phyloP scores from a whole-genome alignment of 2,113 vertebrate genomes.

The Gambusia holbrooki region DNA sequence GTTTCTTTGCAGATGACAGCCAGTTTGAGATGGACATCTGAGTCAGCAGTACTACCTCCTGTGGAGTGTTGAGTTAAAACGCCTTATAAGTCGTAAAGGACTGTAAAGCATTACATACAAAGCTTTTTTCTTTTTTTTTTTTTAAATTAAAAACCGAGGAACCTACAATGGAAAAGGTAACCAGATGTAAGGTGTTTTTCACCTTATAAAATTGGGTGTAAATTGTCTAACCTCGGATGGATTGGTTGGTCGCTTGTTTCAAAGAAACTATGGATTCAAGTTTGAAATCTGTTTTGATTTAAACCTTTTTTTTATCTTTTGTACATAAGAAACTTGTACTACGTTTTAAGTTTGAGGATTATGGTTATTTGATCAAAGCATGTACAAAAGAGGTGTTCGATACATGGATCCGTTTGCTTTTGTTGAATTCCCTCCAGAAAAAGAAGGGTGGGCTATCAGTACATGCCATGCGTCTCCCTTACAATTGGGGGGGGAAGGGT shows the following conservation, averaged over 20 bases:
- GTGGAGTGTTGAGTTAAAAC: constrained; percentile 67
- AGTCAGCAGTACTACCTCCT: constrained; percentile 72
- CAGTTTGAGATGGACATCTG: constrained; percentile 83
- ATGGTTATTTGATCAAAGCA: constrained; percentile 53
- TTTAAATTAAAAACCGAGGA: constrained; percentile 40
- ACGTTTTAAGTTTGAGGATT: constrained; percentile 63
- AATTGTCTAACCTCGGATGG: constrained; percentile 37
- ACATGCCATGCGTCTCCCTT: constrained; percentile 18
- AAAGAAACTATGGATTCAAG: constrained; percentile 47
- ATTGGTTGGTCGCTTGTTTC: constrained; percentile 48
- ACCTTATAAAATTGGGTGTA: constrained; percentile 38
- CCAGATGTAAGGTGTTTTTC: constrained; percentile 18
- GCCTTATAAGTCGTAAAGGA: constrained; percentile 59
- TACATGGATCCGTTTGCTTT: constrained; percentile 51
- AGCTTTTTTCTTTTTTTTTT: constrained; percentile 24
- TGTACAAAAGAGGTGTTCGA: constrained; percentile 44
- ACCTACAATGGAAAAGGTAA: constrained; percentile 40
- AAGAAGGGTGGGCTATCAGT: constrained; percentile 36
- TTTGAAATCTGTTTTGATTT: constrained; percentile 64
- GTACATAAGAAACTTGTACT: constrained; percentile 69
- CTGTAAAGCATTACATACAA: constrained; percentile 53
- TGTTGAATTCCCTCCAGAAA: constrained; percentile 1
- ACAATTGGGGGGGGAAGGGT: constrained; percentile 4
- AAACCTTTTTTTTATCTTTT: constrained; percentile 64
- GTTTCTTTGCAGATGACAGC: constrained; percentile 69